Evolutionary conservation across 2,888 invertebrate genomes (phyloP), one percentile per base, ranked within the genome.

Genomic region (Agrochola lota): DNA sequence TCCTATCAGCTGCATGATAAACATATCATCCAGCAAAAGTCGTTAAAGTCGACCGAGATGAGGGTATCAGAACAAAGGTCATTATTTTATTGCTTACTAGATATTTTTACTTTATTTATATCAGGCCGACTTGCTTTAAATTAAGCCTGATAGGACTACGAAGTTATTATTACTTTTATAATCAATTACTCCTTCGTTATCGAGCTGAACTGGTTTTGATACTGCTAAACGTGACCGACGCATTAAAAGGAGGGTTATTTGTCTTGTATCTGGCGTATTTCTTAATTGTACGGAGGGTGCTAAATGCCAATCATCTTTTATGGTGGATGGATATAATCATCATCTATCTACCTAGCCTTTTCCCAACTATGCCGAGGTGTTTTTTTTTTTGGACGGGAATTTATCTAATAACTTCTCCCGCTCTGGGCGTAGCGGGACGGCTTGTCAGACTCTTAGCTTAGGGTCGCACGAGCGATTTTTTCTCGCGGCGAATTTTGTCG

Each of bases 121-220:
- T 71, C 80, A 43, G 26, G 15, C 20, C 46, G 15, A 57, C 43
- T 68, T 84, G 71, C 62, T 71, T 71, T 43, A 81, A 78, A 84
- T 81, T 62, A 83, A 77, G 23, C 2, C 17, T 68, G 49, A 81
- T 43, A 74, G 62, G 49, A 75, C 63, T 35, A 23, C 35, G 49
- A 23, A 62, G 40, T 62, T 76, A 57, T 46, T 71, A 67, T 67
- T 83, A 78, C 15, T 71, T 70, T 68, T 71, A 62, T 57, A 69
- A 80, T 82, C 76, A 80, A 66, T 83, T 52, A 70, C 8, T 71
- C n/a, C 23, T 71, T 83, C 43, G 57, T 68, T 81, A 67, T 71
- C 67, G 43, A 62, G 52, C 43, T 67, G 66, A 62, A 78, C 84
- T 81, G 62, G 57, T 78, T 71, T 71, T 4, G 20, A 71, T 57